These are phyloP conservation scores for Apostichopus californicus DNA, from an alignment of 35 echinoderm and acorn worm genomes.

Conservation along the genomic window DNA sequence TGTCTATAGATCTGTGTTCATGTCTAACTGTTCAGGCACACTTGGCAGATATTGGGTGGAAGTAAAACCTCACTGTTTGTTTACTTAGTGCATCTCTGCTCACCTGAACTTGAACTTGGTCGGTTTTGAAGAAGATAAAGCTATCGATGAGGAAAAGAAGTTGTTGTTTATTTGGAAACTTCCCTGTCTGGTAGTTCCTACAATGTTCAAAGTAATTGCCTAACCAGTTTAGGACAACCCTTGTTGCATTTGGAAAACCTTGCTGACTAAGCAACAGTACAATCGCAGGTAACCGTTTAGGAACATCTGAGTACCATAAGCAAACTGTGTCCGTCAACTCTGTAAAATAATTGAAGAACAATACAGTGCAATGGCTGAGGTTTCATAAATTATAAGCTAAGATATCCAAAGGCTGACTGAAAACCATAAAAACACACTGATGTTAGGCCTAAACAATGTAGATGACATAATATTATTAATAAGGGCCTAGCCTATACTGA, in stretches of 20 bases:
- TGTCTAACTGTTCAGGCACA: too few species aligned
- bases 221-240: constrained; percentile 71
- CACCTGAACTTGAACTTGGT: constrained; percentile 51
- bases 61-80: too few species aligned
- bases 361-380: too few species aligned
- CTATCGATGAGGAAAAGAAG: constrained; percentile 70
- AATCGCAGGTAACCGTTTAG: constrained; percentile 66
- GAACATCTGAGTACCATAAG: constrained; percentile 87
- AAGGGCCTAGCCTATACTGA: too few species aligned
- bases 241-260: constrained; percentile 75
- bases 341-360: background rate
- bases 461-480: too few species aligned
- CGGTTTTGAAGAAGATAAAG: constrained; percentile 80
- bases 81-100: background rate
- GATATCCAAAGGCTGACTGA: too few species aligned
- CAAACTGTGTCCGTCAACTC: constrained; percentile 55
- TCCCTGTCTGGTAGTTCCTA: constrained; percentile 89
- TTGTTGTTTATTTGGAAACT: constrained; percentile 85
- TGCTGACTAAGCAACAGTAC: constrained; percentile 61
- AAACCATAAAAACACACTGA: too few species aligned
- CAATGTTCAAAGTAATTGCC: constrained; percentile 83
- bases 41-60: too few species aligned
- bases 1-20: too few species aligned
- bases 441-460: too few species aligned
- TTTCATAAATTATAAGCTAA: too few species aligned